Evolutionary conservation across 2,113 vertebrate species (phyloP).

Genomic region (Sphyrna mokarran): DNA sequence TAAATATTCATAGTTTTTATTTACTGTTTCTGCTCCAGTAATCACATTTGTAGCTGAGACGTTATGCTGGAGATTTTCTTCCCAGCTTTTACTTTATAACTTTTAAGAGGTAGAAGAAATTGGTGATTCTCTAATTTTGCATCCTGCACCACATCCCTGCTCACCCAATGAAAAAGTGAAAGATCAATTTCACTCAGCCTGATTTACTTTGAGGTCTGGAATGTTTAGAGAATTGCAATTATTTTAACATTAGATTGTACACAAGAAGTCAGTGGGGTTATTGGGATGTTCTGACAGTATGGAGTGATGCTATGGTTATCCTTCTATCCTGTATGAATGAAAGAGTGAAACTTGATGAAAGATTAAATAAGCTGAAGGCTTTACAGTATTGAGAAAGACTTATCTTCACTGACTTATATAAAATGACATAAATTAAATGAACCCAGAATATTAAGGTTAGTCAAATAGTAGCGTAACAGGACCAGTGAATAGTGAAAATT

Average conservation of each 20-base stretch:
- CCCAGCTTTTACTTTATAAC: not conserved
- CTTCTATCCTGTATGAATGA: not conserved
- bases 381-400: not conserved
- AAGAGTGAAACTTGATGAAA: not conserved
- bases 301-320: not conserved
- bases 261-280: not conserved
- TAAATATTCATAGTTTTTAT: not conserved
- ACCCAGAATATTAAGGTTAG: not conserved
- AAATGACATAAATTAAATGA: not conserved
- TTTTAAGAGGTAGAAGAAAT: not conserved
- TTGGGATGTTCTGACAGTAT: not conserved
- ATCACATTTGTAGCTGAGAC: not conserved
- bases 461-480: not conserved
- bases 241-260: not conserved
- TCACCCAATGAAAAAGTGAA: not conserved
- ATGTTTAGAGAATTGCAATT: not conserved
- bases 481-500: no score
- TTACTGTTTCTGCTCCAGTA: not conserved
- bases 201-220: not conserved
- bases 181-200: not conserved
- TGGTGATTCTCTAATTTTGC: not conserved
- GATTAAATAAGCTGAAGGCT: not conserved
- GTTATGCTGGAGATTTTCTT: not conserved
- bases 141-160: not conserved
- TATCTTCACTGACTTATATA: not conserved